Base-by-base conservation (phyloP, 2,113 vertebrate species). In the Psittacara wagleri region DNA sequence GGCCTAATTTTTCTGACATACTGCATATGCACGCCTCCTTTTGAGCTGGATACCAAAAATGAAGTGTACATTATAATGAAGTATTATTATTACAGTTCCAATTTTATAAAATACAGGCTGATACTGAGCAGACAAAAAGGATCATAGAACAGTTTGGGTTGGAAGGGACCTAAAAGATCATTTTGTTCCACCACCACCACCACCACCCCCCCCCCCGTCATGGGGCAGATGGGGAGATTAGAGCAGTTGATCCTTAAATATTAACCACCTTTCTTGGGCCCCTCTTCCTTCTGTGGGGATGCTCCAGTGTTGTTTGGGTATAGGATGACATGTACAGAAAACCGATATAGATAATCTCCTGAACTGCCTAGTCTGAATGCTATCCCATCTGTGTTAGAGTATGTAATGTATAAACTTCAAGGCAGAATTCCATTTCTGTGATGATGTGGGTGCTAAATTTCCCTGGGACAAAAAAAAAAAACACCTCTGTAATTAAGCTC, bases 291-390 rank as follows among this genome's bases (percentile, higher is more conserved):
- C 57, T 59, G 57, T 59, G 13, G 33, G 57, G 27, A 41, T 90
- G 70, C 10, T 9, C 19, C 39, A 23, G 10, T 33, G 48, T 28
- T 76, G 52, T 37, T 79, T 24, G 73, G 25, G 11, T 41, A 10
- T 33, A 55, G 51, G 33, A 24, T 75, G 63, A 77, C 10, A 4
- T 8, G 23, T 13, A 8, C 8, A 43, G 41, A n/a, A 46, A 59
- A n/a, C 13, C 57, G 57, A n/a, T 13, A 43, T 10, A 1, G 4
- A 35, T 43, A 55, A 33, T 4, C 10, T 66, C 23, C 54, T 78
- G 46, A 63, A 27, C 7, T 3, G 1, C 1, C 0, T 17, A 29
- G 73, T 8, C 29, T 23, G 33, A 59, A 28, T 25, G 7, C 4
- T 52, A 17, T 72, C 64, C 28, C 12, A n/a, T 31, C n/a, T 5